Conservation (phyloP, 2,113 vertebrate species). For the Condylura cristata region DNA sequence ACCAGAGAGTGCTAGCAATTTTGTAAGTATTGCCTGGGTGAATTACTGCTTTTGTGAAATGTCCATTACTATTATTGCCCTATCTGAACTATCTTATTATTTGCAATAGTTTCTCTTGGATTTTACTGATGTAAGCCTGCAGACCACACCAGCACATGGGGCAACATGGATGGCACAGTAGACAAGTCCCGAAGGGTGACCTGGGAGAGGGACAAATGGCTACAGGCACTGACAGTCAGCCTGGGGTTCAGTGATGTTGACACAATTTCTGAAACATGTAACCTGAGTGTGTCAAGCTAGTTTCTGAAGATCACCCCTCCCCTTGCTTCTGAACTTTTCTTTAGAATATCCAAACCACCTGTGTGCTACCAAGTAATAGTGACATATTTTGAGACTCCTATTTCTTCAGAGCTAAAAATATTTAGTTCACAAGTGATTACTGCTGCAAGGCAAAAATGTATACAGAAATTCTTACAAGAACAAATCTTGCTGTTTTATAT, state of each 20-base stretch:
- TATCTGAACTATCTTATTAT: neutral
- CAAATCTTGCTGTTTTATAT: neutral
- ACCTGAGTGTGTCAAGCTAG: slow-evolving; percentile 37
- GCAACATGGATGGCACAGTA: neutral
- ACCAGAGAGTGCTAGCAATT: neutral
- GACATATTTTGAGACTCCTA: neutral
- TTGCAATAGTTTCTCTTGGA: neutral
- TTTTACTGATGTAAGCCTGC: neutral
- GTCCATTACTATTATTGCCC: neutral
- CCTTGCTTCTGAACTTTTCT: slow-evolving; percentile 67
- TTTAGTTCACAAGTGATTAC: neutral
- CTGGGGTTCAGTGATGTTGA: neutral
- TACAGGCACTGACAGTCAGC: neutral
- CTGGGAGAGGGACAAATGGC: slow-evolving; percentile 23
- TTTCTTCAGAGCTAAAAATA: slow-evolving; percentile 1
- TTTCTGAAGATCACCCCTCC: slow-evolving; percentile 62
- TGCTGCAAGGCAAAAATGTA: slow-evolving; percentile 21
- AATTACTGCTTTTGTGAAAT: neutral
- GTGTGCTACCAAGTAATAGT: slow-evolving; percentile 48
- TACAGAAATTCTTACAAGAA: neutral
- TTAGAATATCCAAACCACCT: slow-evolving; percentile 38
- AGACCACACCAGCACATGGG: neutral
- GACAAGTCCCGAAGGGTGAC: neutral
- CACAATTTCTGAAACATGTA: slow-evolving; percentile 37
- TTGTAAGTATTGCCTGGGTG: neutral